These are phyloP conservation scores for Muscidifurax raptorellus DNA, from an alignment of 1,140 invertebrate genomes.

Conservation along the genomic window DNA sequence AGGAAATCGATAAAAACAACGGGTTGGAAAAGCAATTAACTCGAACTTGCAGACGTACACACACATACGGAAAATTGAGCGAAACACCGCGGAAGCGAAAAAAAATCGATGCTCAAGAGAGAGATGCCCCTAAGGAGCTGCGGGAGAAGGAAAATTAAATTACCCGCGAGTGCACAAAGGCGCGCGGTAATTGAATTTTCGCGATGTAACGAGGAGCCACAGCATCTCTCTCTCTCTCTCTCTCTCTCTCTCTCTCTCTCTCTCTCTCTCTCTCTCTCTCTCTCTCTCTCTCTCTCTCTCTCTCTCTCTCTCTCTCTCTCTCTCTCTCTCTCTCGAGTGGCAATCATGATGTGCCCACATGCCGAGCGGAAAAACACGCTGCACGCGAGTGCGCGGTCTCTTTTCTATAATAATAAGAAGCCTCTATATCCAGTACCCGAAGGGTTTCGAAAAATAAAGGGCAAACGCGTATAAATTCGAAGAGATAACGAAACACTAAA, in stretches of 20 bases:
- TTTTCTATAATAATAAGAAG: too few relatives aligned
- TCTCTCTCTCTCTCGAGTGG: not conserved
- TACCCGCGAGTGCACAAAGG: not conserved
- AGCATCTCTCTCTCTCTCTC: too few relatives aligned
- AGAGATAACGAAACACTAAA: not conserved
- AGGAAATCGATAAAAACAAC: not conserved
- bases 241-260: too few relatives aligned
- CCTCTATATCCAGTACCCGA: too few relatives aligned
- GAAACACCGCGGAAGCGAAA: not conserved
- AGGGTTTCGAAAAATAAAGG: not conserved
- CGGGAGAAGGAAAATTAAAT: not conserved
- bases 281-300: too few relatives aligned
- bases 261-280: too few relatives aligned
- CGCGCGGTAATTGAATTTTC: slow-evolving; percentile 17
- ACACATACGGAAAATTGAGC: not conserved
- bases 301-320: too few relatives aligned
- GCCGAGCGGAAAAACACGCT: not conserved
- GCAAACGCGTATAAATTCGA: not conserved
- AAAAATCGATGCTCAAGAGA: not conserved
- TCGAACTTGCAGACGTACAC: not conserved
- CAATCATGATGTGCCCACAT: not conserved
- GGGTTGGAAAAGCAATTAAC: slow-evolving; percentile 5
- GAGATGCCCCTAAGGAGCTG: not conserved
- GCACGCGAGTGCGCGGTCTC: too few relatives aligned
- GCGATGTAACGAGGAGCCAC: not conserved